Evolutionary conservation across 2,888 invertebrate species (phyloP).

Genomic region (Amphipoea oculea): DNA sequence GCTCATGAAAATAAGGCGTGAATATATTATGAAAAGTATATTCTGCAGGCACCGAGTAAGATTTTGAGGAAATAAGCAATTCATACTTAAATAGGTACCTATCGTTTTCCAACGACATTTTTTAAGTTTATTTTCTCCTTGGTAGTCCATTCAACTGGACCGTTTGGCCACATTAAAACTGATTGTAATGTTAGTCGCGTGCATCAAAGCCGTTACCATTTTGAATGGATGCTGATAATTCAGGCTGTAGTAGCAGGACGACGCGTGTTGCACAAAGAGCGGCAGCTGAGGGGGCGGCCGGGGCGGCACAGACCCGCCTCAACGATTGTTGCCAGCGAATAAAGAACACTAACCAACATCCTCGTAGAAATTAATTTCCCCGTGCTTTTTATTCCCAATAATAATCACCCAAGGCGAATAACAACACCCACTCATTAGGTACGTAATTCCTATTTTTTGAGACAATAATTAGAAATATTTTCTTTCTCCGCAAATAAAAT

Average conservation of each 20-base stretch:
- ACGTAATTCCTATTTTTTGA: constrained; percentile 55
- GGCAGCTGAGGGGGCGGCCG: constrained; percentile 77
- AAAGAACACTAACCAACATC: constrained; percentile 67
- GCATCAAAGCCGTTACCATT: constrained; percentile 48
- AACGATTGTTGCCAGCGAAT: constrained; percentile 72
- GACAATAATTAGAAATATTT: constrained; percentile 43
- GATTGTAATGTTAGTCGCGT: constrained; percentile 54
- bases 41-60: no score
- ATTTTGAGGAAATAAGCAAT: not conserved
- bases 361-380: constrained; percentile 68
- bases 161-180: not conserved
- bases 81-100: not conserved
- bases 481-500: constrained; percentile 38
- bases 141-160: not conserved
- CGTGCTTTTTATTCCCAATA: constrained; percentile 68
- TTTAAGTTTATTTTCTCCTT: not conserved
- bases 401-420: constrained; percentile 47
- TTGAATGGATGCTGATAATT: constrained; percentile 53
- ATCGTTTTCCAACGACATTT: not conserved
- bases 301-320: constrained; percentile 82
- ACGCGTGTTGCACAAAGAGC: constrained; percentile 69
- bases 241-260: constrained; percentile 42
- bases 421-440: constrained; percentile 53
- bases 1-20: no score
- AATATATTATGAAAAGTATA: not conserved